Percentiles rank a stretch among this genome's conserved stretches.
These are phyloP conservation scores for Trissonchulus sp. DNA, from an alignment of 2,888 invertebrate species.

Conservation along the genomic window DNA sequence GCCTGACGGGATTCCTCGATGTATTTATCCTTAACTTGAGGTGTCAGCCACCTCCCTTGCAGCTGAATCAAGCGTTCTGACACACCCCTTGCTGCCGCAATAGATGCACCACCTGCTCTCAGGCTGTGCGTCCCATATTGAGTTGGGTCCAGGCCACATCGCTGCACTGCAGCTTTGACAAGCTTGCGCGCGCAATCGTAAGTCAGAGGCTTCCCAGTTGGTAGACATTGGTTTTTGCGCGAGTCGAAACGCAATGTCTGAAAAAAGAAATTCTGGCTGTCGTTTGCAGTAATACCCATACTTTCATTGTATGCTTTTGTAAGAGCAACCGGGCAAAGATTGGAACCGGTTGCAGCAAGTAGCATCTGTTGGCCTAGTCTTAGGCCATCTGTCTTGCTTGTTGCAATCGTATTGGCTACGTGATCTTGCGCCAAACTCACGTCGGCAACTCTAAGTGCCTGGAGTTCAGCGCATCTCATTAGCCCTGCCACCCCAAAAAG, in stretches of 20 bases:
- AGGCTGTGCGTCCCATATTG: background rate
- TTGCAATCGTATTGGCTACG: background rate
- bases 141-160: background rate
- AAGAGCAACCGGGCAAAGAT: background rate
- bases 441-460: background rate
- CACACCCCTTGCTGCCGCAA: background rate
- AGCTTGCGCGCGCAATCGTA: constrained; percentile 15
- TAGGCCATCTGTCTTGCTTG: constrained; percentile 1
- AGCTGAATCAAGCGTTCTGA: constrained; percentile 6
- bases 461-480: background rate
- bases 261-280: constrained; percentile 3
- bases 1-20: background rate
- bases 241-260: background rate
- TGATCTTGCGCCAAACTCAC: background rate
- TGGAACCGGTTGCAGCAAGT: background rate
- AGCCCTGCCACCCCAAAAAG: background rate
- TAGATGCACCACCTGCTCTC: background rate
- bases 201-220: background rate
- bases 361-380: background rate
- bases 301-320: too few relatives aligned
- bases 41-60: background rate
- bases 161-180: background rate
- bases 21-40: background rate
- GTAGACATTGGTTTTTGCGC: background rate
- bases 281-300: too few relatives aligned